These are phyloP conservation scores for Coturnix japonica DNA, from an alignment of 2,113 vertebrate genomes.

Conservation along the genomic window DNA sequence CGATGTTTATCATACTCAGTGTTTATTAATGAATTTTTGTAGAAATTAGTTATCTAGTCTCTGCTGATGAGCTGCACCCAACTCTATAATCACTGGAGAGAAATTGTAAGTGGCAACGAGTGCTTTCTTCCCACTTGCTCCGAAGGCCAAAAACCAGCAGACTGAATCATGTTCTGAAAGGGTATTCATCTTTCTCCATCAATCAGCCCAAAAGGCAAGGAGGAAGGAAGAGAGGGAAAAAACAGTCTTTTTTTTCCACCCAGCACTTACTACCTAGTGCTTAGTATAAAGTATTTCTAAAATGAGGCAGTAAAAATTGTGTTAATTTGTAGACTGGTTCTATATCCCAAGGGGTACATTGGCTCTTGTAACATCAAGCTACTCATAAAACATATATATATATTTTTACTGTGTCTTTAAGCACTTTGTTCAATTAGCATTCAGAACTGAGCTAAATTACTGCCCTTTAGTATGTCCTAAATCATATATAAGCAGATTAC, in stretches of 20 bases:
- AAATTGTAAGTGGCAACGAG: neutral
- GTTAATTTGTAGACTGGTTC: neutral
- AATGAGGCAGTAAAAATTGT: neutral
- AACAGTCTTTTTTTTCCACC: neutral
- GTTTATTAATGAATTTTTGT: neutral
- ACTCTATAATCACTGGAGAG: neutral
- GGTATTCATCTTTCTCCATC: neutral
- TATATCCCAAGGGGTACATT: neutral
- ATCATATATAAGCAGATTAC: slow-evolving; percentile 1
- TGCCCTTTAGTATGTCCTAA: neutral
- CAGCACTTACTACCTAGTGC: neutral
- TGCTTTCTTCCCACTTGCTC: neutral
- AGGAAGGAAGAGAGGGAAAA: neutral
- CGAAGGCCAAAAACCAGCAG: neutral
- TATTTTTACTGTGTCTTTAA: slow-evolving; percentile 1
- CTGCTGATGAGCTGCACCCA: neutral
- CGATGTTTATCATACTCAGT: accelerated
- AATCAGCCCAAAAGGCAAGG: neutral
- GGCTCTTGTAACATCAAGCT: neutral
- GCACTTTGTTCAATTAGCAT: slow-evolving; percentile 24
- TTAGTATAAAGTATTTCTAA: neutral
- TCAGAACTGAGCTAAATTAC: neutral
- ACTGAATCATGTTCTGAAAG: neutral
- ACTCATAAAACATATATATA: neutral
- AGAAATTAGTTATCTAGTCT: neutral